phyloP scores from a whole-genome alignment of 2,888 invertebrate species.

The Diabrotica balteata region DNA sequence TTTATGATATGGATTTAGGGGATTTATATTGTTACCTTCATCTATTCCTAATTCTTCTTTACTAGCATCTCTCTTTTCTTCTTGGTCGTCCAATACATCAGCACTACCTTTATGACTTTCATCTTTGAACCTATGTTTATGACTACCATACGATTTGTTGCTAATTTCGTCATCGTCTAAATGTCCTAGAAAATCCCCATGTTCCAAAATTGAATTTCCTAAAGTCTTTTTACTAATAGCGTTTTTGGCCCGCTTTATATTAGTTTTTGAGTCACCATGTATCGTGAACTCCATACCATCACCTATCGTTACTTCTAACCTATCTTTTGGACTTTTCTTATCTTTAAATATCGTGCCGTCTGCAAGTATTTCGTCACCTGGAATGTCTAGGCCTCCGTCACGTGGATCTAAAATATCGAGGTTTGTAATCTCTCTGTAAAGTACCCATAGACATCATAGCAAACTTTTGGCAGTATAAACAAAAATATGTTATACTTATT shows the following conservation, averaged over 20 bases:
- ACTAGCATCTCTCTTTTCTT: constrained; percentile 88
- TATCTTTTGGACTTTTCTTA: constrained; percentile 85
- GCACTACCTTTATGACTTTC: constrained; percentile 91
- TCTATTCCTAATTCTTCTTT: constrained; percentile 89
- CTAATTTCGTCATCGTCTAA: constrained; percentile 79
- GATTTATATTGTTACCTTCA: constrained; percentile 65
- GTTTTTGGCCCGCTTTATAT: constrained; percentile 82
- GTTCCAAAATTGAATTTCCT: constrained; percentile 74
- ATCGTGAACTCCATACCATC: constrained; percentile 94
- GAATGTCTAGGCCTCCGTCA: constrained; percentile 62
- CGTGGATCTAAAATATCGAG: constrained; percentile 64
- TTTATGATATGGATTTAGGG: too few relatives aligned
- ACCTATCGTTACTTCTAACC: constrained; percentile 89
- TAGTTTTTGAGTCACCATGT: constrained; percentile 86
- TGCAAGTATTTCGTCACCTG: constrained; percentile 74
- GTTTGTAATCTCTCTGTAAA: constrained; percentile 8
- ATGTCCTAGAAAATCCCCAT: constrained; percentile 57
- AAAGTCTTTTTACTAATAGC: constrained; percentile 70
- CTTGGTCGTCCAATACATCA: constrained; percentile 81
- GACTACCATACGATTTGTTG: constrained; percentile 91
- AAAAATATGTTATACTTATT: neutral
- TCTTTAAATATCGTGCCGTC: constrained; percentile 87
- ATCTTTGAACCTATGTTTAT: constrained; percentile 88
- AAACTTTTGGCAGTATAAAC: constrained; percentile 7
- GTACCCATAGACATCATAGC: constrained; percentile 13